phyloP scores from a whole-genome alignment of 2,113 vertebrate species.

The Mugil cephalus region DNA sequence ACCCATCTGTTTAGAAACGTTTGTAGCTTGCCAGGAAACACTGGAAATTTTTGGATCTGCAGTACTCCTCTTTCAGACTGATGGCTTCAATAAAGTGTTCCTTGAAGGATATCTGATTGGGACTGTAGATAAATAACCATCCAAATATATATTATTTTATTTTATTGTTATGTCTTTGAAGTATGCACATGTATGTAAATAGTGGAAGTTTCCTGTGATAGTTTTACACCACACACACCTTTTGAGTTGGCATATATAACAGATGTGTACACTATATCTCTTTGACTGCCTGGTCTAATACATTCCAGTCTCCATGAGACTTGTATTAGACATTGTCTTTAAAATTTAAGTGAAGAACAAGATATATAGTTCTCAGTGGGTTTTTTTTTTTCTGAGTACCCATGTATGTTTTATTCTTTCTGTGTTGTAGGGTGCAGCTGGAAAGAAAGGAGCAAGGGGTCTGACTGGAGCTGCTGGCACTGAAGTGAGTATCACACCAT shows the following conservation, averaged over 20 bases:
- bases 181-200: not conserved
- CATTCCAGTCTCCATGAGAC: not conserved
- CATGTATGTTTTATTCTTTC: constrained; percentile 21
- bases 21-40: constrained; percentile 9
- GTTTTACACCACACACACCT: not conserved
- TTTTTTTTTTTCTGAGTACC: not conserved
- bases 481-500: constrained; percentile 86
- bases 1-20: constrained; percentile 13
- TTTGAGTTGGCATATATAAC: constrained; percentile 4
- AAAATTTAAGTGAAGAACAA: not conserved
- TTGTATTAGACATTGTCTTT: constrained; percentile 8
- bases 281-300: not conserved
- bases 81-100: constrained; percentile 6
- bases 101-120: not conserved
- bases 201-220: not conserved
- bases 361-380: not conserved
- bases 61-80: constrained; percentile 18
- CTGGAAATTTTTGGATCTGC: constrained; percentile 16
- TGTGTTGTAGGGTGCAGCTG: constrained; percentile 86
- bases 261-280: constrained; percentile 4
- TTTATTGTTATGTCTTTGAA: not conserved
- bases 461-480: constrained; percentile 87
- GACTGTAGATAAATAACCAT: constrained; percentile 2
- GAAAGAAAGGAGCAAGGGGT: constrained; percentile 90
- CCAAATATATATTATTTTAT: not conserved